Conservation (phyloP, 1,140 invertebrate genomes). For the Drosophila serrata region DNA sequence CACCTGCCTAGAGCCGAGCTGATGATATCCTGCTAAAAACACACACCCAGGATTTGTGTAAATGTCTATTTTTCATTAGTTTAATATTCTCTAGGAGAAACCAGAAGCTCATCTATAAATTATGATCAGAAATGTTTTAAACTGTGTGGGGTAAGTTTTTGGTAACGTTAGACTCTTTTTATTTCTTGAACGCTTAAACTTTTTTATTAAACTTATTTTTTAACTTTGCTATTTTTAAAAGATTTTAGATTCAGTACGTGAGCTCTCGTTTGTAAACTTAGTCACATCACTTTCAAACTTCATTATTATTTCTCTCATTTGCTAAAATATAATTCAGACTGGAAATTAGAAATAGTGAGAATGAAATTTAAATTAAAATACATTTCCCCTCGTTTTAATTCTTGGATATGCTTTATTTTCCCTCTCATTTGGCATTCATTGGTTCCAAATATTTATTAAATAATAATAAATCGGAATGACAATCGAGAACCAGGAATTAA, state of each 20-base stretch:
- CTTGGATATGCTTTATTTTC: not conserved
- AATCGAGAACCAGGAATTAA: slow-evolving; percentile 4
- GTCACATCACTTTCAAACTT: too few relatives aligned
- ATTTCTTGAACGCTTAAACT: not conserved
- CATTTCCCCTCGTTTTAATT: not conserved
- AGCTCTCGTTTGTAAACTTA: not conserved
- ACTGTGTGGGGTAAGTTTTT: too few relatives aligned
- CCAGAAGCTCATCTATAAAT: slow-evolving; percentile 17
- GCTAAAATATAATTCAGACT: too few relatives aligned
- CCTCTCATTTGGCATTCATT: slow-evolving; percentile 34
- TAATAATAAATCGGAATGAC: slow-evolving; percentile 28
- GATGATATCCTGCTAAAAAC: slow-evolving; percentile 37
- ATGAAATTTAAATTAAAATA: not conserved
- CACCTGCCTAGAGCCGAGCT: slow-evolving; percentile 6
- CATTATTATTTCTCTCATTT: too few relatives aligned
- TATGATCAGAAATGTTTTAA: not conserved
- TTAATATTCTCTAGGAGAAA: slow-evolving; percentile 31
- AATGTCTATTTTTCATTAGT: slow-evolving; percentile 60
- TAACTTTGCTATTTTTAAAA: not conserved
- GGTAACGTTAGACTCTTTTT: too few relatives aligned
- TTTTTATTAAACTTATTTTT: not conserved
- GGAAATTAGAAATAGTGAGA: too few relatives aligned
- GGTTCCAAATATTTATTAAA: slow-evolving; percentile 19
- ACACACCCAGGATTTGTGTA: slow-evolving; percentile 2
- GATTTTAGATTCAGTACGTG: too few relatives aligned